Conservation (phyloP, 2,888 invertebrate genomes). For the Pristionchus maxplancki region DNA sequence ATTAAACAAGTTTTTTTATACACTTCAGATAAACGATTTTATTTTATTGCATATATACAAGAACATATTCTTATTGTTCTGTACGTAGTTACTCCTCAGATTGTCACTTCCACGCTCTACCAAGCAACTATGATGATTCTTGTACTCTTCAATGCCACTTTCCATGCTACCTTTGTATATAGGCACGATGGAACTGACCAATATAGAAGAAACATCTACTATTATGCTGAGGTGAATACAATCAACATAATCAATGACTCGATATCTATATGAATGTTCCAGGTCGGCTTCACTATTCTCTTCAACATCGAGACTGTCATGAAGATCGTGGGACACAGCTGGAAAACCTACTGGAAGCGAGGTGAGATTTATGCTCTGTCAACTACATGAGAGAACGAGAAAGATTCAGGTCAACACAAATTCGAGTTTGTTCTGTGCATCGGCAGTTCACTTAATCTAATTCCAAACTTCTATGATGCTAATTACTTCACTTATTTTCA, state of each 20-base stretch:
- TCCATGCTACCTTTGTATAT: conserved; percentile 95
- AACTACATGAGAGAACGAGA: neutral
- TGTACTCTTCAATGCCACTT: conserved; percentile 94
- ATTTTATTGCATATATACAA: too few relatives aligned
- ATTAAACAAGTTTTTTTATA: too few relatives aligned
- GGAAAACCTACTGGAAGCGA: conserved; percentile 94
- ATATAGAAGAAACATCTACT: conserved; percentile 69
- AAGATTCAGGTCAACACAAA: conserved; percentile 84
- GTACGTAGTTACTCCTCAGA: conserved; percentile 85
- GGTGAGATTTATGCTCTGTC: conserved; percentile 54
- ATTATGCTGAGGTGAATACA: conserved; percentile 75
- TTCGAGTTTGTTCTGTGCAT: conserved; percentile 94
- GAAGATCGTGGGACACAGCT: conserved; percentile 97
- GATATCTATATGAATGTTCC: conserved; percentile 53
- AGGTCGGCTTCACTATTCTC: conserved; percentile 94
- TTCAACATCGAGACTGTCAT: conserved; percentile 94
- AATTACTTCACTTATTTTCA: conserved; percentile 93
- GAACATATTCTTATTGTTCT: too few relatives aligned
- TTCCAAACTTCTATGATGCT: conserved; percentile 90
- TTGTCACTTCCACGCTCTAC: conserved; percentile 92
- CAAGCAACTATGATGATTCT: conserved; percentile 87
- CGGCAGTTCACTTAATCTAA: conserved; percentile 92
- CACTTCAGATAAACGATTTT: too few relatives aligned
- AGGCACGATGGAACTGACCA: conserved; percentile 87
- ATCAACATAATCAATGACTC: too few relatives aligned